Percentiles rank a stretch among this genome's conserved stretches.
These are phyloP conservation scores for Bostrychus sinensis DNA, from an alignment of 2,113 vertebrate species.

Conservation along the genomic window DNA sequence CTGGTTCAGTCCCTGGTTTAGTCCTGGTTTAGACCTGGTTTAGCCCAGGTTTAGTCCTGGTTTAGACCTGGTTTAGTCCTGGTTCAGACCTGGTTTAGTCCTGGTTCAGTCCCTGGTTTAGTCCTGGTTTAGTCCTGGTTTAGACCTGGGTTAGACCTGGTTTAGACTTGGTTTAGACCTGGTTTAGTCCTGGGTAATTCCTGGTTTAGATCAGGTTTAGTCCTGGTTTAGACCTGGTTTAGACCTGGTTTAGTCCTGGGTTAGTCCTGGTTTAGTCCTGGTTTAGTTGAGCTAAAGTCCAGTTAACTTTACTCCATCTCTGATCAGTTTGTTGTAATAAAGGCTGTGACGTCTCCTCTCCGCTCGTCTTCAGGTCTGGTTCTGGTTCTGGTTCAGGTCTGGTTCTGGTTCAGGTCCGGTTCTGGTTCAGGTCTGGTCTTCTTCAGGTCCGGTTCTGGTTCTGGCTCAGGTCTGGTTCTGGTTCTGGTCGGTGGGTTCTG, in stretches of 20 bases:
- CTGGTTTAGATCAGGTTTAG: neutral
- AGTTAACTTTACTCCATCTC: no score
- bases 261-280: neutral
- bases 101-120: neutral
- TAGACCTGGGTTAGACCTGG: neutral
- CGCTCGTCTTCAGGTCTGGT: neutral
- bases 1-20: no score
- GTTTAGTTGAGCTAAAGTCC: neutral
- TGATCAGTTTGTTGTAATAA: no score
- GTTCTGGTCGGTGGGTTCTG: slow-evolving; percentile 29
- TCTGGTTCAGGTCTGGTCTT: no score
- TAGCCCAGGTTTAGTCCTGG: no score
- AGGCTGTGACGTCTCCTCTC: neutral
- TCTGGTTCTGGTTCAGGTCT: neutral
- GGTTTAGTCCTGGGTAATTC: neutral
- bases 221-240: neutral
- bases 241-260: neutral
- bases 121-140: neutral
- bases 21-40: no score
- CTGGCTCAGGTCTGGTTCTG: neutral
- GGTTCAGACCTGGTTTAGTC: no score
- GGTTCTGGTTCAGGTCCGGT: neutral
- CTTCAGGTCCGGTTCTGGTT: neutral
- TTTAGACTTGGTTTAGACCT: neutral
- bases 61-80: no score